phyloP scores from a whole-genome alignment of 2,113 vertebrate genomes.

The Scartelaos histophorus region DNA sequence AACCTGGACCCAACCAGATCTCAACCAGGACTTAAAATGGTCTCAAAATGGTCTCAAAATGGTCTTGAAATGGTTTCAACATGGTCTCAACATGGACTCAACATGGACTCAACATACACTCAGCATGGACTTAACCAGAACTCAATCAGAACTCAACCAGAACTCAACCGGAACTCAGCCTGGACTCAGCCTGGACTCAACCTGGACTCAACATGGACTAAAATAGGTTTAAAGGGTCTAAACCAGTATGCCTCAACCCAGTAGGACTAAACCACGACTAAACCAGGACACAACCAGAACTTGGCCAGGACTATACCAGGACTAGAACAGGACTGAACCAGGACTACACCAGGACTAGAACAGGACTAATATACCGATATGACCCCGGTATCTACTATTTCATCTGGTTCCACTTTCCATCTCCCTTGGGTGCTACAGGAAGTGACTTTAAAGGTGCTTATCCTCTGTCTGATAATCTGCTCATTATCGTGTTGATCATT shows the following conservation, averaged over 20 bases:
- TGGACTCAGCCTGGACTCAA: background rate
- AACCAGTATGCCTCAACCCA: background rate
- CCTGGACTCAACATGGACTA: background rate
- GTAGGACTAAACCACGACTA: too few species aligned
- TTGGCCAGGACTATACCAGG: too few species aligned
- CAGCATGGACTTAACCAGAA: background rate
- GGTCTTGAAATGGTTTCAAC: too few species aligned
- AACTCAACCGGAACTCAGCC: too few species aligned
- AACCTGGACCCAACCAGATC: too few species aligned
- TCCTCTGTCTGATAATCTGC: slow-evolving; percentile 74
- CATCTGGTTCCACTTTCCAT: slow-evolving; percentile 47
- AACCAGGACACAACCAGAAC: too few species aligned
- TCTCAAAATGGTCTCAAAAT: too few species aligned
- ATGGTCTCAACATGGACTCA: too few species aligned
- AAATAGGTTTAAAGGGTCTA: background rate
- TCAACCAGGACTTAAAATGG: too few species aligned
- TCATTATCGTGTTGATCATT: slow-evolving; percentile 74
- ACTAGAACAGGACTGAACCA: background rate
- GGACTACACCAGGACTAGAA: background rate
- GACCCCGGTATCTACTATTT: slow-evolving; percentile 47
- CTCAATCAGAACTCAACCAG: too few species aligned
- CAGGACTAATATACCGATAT: background rate
- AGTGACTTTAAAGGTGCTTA: slow-evolving; percentile 67
- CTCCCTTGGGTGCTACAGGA: slow-evolving; percentile 64
- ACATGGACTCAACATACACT: background rate